Base-by-base conservation (phyloP, 1,140 invertebrate species). In the Bombus confusus region DNA sequence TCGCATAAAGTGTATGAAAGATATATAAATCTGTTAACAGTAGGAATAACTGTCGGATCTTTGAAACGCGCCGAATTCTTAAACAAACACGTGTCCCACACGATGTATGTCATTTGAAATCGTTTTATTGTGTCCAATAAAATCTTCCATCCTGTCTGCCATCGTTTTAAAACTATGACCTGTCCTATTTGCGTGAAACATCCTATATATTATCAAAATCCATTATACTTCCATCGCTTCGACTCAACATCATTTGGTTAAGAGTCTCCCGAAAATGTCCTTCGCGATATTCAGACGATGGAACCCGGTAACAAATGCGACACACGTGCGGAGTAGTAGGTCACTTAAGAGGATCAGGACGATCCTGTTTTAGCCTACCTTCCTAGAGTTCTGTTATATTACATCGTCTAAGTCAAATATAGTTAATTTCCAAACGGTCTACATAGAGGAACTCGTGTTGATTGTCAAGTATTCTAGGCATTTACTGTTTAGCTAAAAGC, bases 271-370 rank as follows among this genome's bases (percentile, higher is more conserved):
- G 37, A 41, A 41, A 77, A 41, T 77, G 28, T 31, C 28, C 41
- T 59, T 31, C 8, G 8, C 25, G 15, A 76, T 59, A 39, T 62
- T 25, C 8, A 31, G 18, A 28, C 43, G 25, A 37, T 5, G 12
- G 10, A 39, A 41, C 28, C 43, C 3, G 25, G 25, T 28, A 69
- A 37, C 25, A 80, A 69, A 47, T 37, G 64, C 25, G 41, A 2
- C 10, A n/a, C 78, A 69, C 78, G 78, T 80, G 78, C 64, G 22
- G 9, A 25, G 31, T 25, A 68, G 12, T 37, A n/a, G 64, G 31
- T 80, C 78, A 18, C 64, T 69, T 69, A 37, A 37, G 37, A 68
- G 43, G 78, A 37, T 80, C 64, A 64, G 15, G 9, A 80, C 43
- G 64, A 52, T 69, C 34, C 64, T 52, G 39, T 28, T 37, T 52